Conservation (phyloP, 2,113 vertebrate genomes). For the Ictalurus furcatus region DNA sequence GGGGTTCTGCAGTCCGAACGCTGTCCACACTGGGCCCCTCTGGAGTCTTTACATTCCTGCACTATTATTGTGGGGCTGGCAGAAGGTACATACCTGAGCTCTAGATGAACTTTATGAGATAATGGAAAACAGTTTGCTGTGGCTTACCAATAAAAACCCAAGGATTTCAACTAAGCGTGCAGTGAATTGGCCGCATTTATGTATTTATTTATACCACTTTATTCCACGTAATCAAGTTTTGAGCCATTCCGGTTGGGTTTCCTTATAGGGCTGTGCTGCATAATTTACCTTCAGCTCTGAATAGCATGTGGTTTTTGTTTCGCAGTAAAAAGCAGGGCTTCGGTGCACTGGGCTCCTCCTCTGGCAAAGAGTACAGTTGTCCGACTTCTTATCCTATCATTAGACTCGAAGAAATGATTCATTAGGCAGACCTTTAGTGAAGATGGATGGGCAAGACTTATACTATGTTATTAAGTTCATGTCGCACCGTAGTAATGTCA, state of each 20-base stretch:
- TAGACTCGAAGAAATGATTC: slow-evolving; percentile 35
- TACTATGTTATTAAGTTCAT: slow-evolving; percentile 36
- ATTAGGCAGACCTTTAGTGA: slow-evolving; percentile 17
- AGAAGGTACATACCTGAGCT: slow-evolving; percentile 53
- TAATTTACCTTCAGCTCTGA: slow-evolving; percentile 74
- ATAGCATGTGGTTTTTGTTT: slow-evolving; percentile 74
- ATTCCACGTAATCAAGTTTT: slow-evolving; percentile 73
- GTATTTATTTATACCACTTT: slow-evolving; percentile 69
- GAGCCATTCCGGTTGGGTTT: slow-evolving; percentile 71
- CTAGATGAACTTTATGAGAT: slow-evolving; percentile 63
- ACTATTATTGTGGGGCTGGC: slow-evolving; percentile 45
- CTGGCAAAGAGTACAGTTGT: slow-evolving; percentile 35
- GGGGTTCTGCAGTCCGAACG: slow-evolving; percentile 15
- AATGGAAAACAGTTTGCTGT: slow-evolving; percentile 63
- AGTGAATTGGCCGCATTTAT: slow-evolving; percentile 60
- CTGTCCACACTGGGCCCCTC: slow-evolving; percentile 15
- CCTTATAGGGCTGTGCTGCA: slow-evolving; percentile 77
- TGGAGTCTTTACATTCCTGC: slow-evolving; percentile 43
- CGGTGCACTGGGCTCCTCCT: slow-evolving; percentile 35
- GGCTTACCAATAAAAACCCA: slow-evolving; percentile 61
- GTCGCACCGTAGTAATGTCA: not conserved
- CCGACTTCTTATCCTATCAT: slow-evolving; percentile 42
- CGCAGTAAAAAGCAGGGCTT: slow-evolving; percentile 49
- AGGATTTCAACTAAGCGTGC: slow-evolving; percentile 53
- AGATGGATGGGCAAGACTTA: slow-evolving; percentile 23